Evolutionary conservation across 1,140 invertebrate genomes (phyloP), one percentile per base, ranked within the genome.

Genomic region (Armadillidium nasatum): DNA sequence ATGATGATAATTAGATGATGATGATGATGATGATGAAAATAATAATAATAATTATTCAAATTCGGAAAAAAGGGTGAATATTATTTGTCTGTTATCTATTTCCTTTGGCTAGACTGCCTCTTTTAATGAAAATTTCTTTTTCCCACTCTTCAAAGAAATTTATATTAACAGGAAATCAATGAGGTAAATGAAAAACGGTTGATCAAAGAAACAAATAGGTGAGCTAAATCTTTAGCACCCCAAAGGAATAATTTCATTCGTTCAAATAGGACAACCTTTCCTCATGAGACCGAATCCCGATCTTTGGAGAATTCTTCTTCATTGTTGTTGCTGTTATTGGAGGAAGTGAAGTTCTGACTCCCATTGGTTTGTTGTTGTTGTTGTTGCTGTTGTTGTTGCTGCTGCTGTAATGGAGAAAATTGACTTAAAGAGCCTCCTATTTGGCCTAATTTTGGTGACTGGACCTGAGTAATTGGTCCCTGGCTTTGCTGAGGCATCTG

Each of bases 381-480:
- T 33, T 33, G n/a, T n/a, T n/a, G n/a, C n/a, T n/a, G n/a, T n/a
- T n/a, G n/a, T n/a, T n/a, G n/a, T n/a, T n/a, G n/a, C n/a, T n/a
- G n/a, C n/a, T n/a, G 50, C 50, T 60, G 50, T 4, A 60, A 15
- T 13, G 50, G 50, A 19, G 50, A 60, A 19, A 60, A 60, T 7
- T 60, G 50, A 7, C 19, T 60, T 19, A 60, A 1, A 60, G 50
- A 19, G 7, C 50, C 19, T 60, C 50, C 50, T 60, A 60, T 7
- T 60, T 13, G 50, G 19, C 19, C 7, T 19, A 60, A 15, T 60
- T 60, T 60, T 19, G 50, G 50, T 13, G 50, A 19, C 19, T 60
- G 50, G 50, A 60, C 50, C 50, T 60, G 50, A 60, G 50, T 60
- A 4, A 60, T 60, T 60, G 50, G 50, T 15, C 50, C 50, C 50